Evolutionary conservation across 2,888 invertebrate species (phyloP).

Genomic region (Caenorhabditis japonica): DNA sequence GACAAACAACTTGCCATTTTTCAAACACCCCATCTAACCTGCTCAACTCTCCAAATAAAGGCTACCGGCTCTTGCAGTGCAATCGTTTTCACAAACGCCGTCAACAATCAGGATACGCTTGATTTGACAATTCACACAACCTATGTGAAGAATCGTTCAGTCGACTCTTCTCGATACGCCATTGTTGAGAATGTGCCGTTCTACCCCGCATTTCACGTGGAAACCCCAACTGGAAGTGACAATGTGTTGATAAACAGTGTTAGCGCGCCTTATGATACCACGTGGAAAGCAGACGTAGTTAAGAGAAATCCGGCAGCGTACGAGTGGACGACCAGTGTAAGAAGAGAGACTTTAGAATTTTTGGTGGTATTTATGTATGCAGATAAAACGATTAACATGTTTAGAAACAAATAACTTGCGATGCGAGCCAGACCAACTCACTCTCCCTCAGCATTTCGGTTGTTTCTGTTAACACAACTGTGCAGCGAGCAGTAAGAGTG

Average conservation of each 20-base stretch:
- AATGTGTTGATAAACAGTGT: conserved; percentile 7
- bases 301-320: conserved; percentile 12
- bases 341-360: no score
- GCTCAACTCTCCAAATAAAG: conserved; percentile 1
- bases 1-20: conserved; percentile 20
- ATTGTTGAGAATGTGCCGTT: conserved; percentile 27
- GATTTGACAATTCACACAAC: conserved; percentile 17
- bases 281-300: background rate
- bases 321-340: conserved; percentile 16
- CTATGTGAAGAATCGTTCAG: conserved; percentile 19
- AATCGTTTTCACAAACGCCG: conserved; percentile 24
- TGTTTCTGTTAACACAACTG: background rate
- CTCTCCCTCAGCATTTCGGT: conserved; percentile 26
- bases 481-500: conserved; percentile 24
- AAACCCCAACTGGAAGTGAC: background rate
- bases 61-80: conserved; percentile 19
- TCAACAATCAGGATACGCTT: background rate
- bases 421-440: conserved; percentile 15
- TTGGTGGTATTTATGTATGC: background rate
- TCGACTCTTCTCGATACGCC: conserved; percentile 38
- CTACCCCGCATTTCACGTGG: conserved; percentile 30
- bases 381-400: background rate
- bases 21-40: conserved; percentile 22
- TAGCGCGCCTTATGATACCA: background rate
- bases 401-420: conserved; percentile 10